phyloP scores from a whole-genome alignment of 2,113 vertebrate species.

The Lutjanus erythropterus region DNA sequence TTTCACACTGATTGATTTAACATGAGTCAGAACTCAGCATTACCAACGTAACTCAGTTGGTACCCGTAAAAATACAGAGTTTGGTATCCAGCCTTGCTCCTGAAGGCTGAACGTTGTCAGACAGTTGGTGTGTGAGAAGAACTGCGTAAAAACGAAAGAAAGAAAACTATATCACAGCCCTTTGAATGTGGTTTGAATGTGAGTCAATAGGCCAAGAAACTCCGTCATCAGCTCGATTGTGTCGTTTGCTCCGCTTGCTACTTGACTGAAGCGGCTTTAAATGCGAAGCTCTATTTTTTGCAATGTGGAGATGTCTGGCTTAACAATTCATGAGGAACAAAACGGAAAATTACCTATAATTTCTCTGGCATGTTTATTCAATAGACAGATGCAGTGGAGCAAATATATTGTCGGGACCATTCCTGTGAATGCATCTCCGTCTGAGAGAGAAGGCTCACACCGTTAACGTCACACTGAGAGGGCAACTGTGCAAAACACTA shows the following conservation, averaged over 20 bases:
- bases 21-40: too few species aligned
- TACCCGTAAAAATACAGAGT: too few species aligned
- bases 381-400: conserved; percentile 44
- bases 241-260: conserved; percentile 2
- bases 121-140: neutral
- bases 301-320: conserved; percentile 29
- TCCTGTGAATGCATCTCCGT: conserved; percentile 33
- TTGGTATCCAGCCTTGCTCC: too few species aligned
- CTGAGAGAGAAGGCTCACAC: conserved; percentile 8
- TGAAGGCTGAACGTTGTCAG: neutral
- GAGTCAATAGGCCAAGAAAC: conserved; percentile 3
- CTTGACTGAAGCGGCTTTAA: conserved; percentile 7
- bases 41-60: too few species aligned
- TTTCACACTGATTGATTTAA: too few species aligned
- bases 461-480: conserved; percentile 5
- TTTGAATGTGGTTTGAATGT: neutral
- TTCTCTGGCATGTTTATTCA: conserved; percentile 63
- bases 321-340: conserved; percentile 45
- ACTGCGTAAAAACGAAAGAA: neutral
- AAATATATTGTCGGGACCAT: conserved; percentile 24
- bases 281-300: conserved; percentile 36
- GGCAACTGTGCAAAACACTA: neutral
- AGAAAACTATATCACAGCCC: neutral
- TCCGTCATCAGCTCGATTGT: conserved; percentile 11
- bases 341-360: conserved; percentile 61